Base-by-base conservation (phyloP, 2,797 vertebrate genomes). In the Harpia harpyja region DNA sequence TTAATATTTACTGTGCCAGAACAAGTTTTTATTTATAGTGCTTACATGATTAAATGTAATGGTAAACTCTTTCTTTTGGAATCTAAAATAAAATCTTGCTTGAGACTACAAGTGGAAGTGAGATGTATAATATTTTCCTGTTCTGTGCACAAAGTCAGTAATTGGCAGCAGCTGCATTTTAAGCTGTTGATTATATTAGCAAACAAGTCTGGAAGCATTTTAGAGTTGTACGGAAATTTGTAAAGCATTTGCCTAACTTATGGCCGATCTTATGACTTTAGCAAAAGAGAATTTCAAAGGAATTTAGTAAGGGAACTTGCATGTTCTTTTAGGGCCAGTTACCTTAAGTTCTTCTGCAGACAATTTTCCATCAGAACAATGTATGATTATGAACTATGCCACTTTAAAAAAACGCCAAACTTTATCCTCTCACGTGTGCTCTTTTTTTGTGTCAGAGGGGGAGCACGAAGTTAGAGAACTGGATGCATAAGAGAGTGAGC, bases 401-500 rank as follows among this genome's bases (percentile, higher is more conserved):
- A 28, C 35, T 70, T 28, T 16, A 20, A 35, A 17, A 3, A 51
- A 20, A 6, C 0, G 2, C 11, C 19, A 76, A 87, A 70, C 11
- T 16, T 70, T 44, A 22, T 46, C 24, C 14, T 80, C 76, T 61
- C 30, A 4, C 9, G 4, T 15, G 7, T 65, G 18, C 23, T 60
- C 28, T 60, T 41, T 49, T 51, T 32, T 25, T 27, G 3, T 78
- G 60, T 46, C 8, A 28, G 28, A 57, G 18, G 5, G 23, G 17
- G 37, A 83, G 53, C 8, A 2, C 8, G 4, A 53, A 39, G 27
- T 56, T 37, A 5, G 3, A 37, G 48, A 46, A 25, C 10, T 41
- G 57, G 17, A 28, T 35, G n/a, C 27, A 2, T 8, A n/a, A 39
- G 21, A 44, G 43, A 30, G 25, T 0, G 2, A 73, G 15, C 32